These are phyloP conservation scores for Seira sanloemensis DNA, from an alignment of 2,888 invertebrate species.

Conservation along the genomic window DNA sequence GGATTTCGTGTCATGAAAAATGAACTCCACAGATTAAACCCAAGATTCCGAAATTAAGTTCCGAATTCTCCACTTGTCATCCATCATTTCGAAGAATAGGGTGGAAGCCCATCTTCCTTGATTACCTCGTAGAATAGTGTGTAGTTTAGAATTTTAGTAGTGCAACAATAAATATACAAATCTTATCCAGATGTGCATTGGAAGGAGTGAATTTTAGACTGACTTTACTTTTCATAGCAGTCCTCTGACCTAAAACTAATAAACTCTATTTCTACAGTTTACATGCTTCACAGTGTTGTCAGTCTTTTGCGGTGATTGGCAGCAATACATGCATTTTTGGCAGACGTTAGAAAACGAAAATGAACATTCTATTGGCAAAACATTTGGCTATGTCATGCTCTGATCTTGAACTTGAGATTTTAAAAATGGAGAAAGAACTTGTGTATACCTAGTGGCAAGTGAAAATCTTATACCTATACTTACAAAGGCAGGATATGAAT, in stretches of 20 bases:
- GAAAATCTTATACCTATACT: too few species aligned
- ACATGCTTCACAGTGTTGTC: neutral
- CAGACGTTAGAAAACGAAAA: constrained; percentile 21
- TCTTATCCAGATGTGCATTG: constrained; percentile 40
- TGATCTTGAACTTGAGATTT: constrained; percentile 41
- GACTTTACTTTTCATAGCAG: neutral
- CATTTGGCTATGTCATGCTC: constrained; percentile 38
- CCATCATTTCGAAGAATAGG: constrained; percentile 3
- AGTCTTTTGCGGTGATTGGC: constrained; percentile 29
- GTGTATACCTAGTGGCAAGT: too few species aligned
- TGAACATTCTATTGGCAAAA: neutral
- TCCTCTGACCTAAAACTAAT: neutral
- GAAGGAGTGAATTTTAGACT: neutral
- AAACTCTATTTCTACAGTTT: constrained; percentile 3
- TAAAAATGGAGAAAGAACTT: neutral
- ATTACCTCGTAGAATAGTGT: neutral
- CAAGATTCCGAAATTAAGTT: neutral
- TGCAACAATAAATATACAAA: constrained; percentile 2
- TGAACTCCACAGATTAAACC: constrained; percentile 6
- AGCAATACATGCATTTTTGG: constrained; percentile 50
- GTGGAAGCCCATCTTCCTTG: neutral
- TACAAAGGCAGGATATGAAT: neutral
- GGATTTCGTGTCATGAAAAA: constrained; percentile 10
- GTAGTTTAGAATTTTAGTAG: neutral
- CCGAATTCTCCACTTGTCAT: neutral